Conservation (phyloP, 2,888 invertebrate species). For the Unio pictorum region DNA sequence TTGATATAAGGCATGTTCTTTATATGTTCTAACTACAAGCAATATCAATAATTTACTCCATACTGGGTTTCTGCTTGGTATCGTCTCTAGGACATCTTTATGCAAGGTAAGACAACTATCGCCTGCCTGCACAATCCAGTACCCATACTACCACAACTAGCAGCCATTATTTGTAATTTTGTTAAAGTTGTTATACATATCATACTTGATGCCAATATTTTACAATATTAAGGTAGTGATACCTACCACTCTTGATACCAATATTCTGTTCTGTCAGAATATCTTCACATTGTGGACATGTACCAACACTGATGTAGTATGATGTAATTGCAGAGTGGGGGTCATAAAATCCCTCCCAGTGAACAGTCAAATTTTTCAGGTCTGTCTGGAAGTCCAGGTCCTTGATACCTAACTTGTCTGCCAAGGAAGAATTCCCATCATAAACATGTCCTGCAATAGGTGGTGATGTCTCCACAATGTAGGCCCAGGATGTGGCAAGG, state of each 20-base stretch:
- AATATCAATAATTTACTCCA: too few species aligned
- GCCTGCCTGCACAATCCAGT: too few species aligned
- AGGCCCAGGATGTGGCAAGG: constrained; percentile 23
- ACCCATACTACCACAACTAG: too few species aligned
- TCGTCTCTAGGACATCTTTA: too few species aligned
- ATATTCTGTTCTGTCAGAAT: constrained; percentile 14
- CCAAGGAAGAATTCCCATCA: constrained; percentile 8
- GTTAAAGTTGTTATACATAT: too few species aligned
- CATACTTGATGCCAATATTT: too few species aligned
- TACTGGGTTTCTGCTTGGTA: too few species aligned
- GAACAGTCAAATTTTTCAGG: constrained; percentile 12
- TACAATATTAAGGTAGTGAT: neutral
- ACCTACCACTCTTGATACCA: constrained; percentile 19
- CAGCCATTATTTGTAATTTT: too few species aligned
- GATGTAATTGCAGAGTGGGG: constrained; percentile 26
- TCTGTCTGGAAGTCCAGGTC: constrained; percentile 29
- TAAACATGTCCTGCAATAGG: constrained; percentile 19
- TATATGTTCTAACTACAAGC: too few species aligned
- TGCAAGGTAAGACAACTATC: too few species aligned
- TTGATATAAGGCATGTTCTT: too few species aligned
- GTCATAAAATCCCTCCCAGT: constrained; percentile 36
- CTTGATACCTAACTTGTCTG: neutral
- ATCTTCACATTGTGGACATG: constrained; percentile 31
- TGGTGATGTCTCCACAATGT: constrained; percentile 14
- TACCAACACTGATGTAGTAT: constrained; percentile 31